Base-by-base conservation (phyloP, 2,888 invertebrate species). In the Apoderus coryli region DNA sequence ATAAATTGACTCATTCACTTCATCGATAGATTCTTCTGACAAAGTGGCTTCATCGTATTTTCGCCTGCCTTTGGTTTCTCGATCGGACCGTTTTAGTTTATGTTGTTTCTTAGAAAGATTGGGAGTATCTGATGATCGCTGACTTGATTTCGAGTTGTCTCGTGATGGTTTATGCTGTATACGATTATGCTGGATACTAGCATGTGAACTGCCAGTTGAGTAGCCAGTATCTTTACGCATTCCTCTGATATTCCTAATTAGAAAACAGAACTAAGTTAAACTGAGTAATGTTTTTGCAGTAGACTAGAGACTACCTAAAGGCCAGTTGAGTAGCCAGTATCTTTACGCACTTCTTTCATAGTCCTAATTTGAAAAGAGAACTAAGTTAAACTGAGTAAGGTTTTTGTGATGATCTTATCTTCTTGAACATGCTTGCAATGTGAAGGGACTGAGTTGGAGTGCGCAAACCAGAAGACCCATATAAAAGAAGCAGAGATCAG, bases 201-300 rank as follows among this genome's bases (percentile, higher is more conserved):
- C 65, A 42, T 69, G 66, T 1, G 72, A 72, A 50, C 72, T 74
- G 29, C 69, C 74, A 2, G 75, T 76, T 2, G 73, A 75, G 44
- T 76, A 75, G 7, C 74, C 75, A 0, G 74, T 74, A 44, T 76
- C 76, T 51, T 74, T 75, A 6, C 65, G 53, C 2, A 48, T 46
- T 35, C 50, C 53, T 40, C 47, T 50, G 3, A 44, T 37, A 47
- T 54, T 61, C 35, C 63, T 63, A 33, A 33, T 49, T 46, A 22
- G 28, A 44, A 31, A 37, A 10, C 13, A 3, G n/a, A 10, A 23
- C 19, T 19, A 19, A n/a, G 6, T 19, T 19, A 19, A 7, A 19
- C 19, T 19, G 6, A 19, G 19, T 19, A 19, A n/a, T n/a, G n/a
- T n/a, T n/a, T n/a, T n/a, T n/a, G n/a, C n/a, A n/a, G n/a, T n/a